Conservation (phyloP, 2,888 invertebrate genomes). For the Brenthis daphne region DNA sequence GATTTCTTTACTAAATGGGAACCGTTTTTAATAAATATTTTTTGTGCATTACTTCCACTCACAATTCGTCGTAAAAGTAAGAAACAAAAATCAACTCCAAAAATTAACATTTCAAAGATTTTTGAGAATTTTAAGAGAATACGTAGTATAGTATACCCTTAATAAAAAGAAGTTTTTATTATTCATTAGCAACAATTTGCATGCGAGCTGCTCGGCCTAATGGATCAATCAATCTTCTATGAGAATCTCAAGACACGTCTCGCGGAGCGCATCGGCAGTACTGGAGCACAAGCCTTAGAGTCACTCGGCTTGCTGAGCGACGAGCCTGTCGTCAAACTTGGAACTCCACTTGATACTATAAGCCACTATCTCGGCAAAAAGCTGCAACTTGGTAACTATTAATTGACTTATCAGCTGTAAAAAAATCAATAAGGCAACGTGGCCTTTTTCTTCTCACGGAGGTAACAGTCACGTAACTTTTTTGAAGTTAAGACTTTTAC, state of each 20-base stretch:
- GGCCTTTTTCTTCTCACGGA: too few relatives aligned
- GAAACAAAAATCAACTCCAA: too few relatives aligned
- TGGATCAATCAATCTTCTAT: slow-evolving; percentile 93
- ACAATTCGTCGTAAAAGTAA: too few relatives aligned
- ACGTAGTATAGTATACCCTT: too few relatives aligned
- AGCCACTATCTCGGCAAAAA: slow-evolving; percentile 93
- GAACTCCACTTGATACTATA: slow-evolving; percentile 95
- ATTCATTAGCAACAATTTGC: slow-evolving; percentile 86
- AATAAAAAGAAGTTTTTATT: not conserved
- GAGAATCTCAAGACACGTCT: slow-evolving; percentile 94
- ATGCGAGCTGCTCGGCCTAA: slow-evolving; percentile 91
- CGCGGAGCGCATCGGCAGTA: slow-evolving; percentile 88
- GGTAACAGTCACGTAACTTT: too few relatives aligned
- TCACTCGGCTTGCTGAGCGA: slow-evolving; percentile 94
- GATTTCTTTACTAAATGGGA: too few relatives aligned
- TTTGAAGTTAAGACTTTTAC: too few relatives aligned
- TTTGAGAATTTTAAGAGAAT: too few relatives aligned
- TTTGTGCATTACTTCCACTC: too few relatives aligned
- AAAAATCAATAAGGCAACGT: too few relatives aligned
- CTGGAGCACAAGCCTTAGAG: slow-evolving; percentile 89
- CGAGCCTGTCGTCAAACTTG: slow-evolving; percentile 89
- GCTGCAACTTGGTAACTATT: slow-evolving; percentile 85
- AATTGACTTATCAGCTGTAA: not conserved
- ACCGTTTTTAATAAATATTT: too few relatives aligned
- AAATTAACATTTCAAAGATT: too few relatives aligned